Conservation (phyloP, 2,888 invertebrate genomes). For the Mythimna ferrago region DNA sequence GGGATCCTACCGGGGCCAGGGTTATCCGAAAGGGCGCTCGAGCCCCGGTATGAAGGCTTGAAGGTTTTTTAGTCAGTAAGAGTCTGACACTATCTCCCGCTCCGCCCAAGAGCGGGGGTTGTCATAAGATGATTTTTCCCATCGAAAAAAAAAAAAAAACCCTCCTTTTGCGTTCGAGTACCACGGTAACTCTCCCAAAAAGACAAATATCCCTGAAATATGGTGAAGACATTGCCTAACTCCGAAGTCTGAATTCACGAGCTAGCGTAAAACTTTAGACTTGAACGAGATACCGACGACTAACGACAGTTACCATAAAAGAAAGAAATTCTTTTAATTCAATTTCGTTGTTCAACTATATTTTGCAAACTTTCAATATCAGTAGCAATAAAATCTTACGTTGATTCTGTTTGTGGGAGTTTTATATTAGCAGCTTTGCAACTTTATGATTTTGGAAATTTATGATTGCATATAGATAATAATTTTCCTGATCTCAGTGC, state of each 20-base stretch:
- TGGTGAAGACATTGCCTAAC: conserved; percentile 76
- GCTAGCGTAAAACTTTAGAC: conserved; percentile 73
- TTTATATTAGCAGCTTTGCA: background rate
- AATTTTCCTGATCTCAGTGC: background rate
- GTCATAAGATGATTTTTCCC: no score
- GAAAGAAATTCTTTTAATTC: conserved; percentile 73
- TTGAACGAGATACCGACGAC: conserved; percentile 64
- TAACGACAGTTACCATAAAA: conserved; percentile 76
- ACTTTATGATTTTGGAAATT: background rate
- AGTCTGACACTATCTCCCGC: no score
- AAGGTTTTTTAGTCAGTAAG: no score
- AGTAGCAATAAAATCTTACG: conserved; percentile 26
- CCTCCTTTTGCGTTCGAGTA: no score
- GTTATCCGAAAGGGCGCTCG: no score
- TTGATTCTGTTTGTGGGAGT: conserved; percentile 19
- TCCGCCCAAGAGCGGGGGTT: no score
- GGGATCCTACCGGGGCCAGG: no score
- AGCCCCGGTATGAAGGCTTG: no score
- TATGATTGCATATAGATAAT: background rate
- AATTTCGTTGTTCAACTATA: conserved; percentile 63
- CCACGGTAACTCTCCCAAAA: conserved; percentile 2
- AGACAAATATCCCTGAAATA: conserved; percentile 75
- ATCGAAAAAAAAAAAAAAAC: no score
- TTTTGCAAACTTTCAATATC: conserved; percentile 50
- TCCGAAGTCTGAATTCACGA: conserved; percentile 70